phyloP scores from a whole-genome alignment of 2,797 vertebrate genomes.

The Pygocentrus nattereri region DNA sequence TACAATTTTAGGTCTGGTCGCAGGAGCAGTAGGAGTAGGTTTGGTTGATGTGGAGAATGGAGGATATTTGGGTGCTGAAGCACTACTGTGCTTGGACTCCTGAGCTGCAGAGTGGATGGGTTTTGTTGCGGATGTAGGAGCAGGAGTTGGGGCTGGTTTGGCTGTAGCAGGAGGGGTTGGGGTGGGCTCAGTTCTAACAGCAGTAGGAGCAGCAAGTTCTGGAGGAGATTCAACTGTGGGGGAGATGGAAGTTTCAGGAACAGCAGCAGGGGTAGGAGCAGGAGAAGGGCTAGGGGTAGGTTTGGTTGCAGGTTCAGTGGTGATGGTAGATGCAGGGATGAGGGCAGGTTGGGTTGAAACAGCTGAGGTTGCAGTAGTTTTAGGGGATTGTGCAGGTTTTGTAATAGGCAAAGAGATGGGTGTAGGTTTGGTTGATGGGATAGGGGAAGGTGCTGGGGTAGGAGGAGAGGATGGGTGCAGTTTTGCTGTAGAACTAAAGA shows the following conservation, averaged over 20 bases:
- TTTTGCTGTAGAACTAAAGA: conserved; percentile 4
- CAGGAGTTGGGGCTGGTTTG: conserved; percentile 24
- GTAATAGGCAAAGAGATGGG: conserved; percentile 43
- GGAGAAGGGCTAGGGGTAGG: conserved; percentile 11
- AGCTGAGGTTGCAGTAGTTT: conserved; percentile 54
- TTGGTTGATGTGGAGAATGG: conserved; percentile 36
- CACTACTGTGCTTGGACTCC: conserved; percentile 29
- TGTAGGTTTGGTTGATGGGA: conserved; percentile 24
- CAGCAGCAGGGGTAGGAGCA: background rate
- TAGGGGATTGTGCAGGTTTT: conserved; percentile 52
- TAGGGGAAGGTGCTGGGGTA: conserved; percentile 48
- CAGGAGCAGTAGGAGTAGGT: conserved; percentile 43
- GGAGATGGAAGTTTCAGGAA: conserved; percentile 48
- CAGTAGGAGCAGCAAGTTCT: conserved; percentile 14
- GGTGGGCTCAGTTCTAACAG: conserved; percentile 7
- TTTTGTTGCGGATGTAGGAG: conserved; percentile 59
- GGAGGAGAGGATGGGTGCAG: conserved; percentile 31
- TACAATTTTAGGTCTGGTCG: conserved; percentile 56
- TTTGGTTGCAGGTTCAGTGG: conserved; percentile 25
- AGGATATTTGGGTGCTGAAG: conserved; percentile 37
- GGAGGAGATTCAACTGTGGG: conserved; percentile 56
- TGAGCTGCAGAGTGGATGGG: conserved; percentile 36
- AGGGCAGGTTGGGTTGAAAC: conserved; percentile 12
- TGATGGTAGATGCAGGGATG: conserved; percentile 51
- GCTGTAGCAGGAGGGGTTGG: background rate